phyloP scores from a whole-genome alignment of 2,888 invertebrate genomes.

The Gryllus longicercus region DNA sequence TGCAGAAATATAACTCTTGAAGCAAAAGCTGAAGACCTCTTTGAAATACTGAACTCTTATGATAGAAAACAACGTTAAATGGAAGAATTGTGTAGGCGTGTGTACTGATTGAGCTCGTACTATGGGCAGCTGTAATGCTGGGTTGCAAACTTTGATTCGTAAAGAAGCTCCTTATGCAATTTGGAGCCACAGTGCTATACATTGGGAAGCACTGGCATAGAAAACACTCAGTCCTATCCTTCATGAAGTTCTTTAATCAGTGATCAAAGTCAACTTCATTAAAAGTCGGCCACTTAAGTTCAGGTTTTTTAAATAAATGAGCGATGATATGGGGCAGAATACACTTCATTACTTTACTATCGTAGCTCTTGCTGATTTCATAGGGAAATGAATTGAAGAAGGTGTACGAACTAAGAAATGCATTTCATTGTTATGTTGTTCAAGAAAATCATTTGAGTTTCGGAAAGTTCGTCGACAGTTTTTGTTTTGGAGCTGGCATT shows the following conservation, averaged over 20 bases:
- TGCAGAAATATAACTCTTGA: constrained; percentile 19
- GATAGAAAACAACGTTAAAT: constrained; percentile 12
- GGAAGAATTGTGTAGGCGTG: constrained; percentile 23
- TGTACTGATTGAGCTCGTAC: constrained; percentile 21
- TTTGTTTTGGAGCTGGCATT: too few relatives aligned
- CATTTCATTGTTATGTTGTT: too few relatives aligned
- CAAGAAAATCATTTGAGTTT: too few relatives aligned
- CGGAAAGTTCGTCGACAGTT: too few relatives aligned
- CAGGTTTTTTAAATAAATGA: constrained; percentile 11
- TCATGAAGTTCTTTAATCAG: constrained; percentile 19
- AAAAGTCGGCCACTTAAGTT: constrained; percentile 21
- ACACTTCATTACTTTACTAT: not conserved
- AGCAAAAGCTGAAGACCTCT: constrained; percentile 22
- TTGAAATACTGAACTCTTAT: constrained; percentile 24
- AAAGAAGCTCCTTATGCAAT: not conserved
- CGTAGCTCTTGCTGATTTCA: constrained; percentile 18
- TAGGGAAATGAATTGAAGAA: not conserved
- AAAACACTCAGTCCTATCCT: not conserved
- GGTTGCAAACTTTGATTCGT: constrained; percentile 20
- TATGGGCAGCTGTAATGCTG: not conserved
- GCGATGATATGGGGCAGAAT: not conserved
- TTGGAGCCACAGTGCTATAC: constrained; percentile 11
- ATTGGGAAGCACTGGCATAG: constrained; percentile 20
- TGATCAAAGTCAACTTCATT: constrained; percentile 19
- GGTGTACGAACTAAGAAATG: too few relatives aligned